Conservation (phyloP, 2,888 invertebrate genomes). For the Nemoura dubitans region DNA sequence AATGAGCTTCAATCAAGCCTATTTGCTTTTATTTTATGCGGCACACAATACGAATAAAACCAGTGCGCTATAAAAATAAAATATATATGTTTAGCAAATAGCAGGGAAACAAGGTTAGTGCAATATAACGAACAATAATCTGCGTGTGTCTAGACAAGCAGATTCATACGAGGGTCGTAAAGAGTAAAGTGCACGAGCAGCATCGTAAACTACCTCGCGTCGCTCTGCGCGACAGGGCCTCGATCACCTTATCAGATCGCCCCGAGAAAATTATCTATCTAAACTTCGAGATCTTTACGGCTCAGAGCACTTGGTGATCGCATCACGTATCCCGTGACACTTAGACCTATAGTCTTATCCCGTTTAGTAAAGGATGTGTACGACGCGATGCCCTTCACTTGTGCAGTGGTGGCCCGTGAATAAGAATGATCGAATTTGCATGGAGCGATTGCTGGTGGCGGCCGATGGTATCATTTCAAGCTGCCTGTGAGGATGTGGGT, state of each 20-base stretch:
- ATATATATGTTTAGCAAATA: not conserved
- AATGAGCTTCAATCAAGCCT: no score
- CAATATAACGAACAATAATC: not conserved
- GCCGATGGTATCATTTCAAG: no score
- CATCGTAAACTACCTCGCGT: not conserved
- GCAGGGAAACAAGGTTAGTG: not conserved
- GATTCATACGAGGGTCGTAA: not conserved
- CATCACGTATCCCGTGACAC: not conserved
- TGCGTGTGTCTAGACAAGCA: not conserved
- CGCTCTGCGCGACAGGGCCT: no score
- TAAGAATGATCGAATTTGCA: not conserved
- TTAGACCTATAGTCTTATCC: no score
- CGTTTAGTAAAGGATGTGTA: not conserved
- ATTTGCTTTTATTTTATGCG: not conserved
- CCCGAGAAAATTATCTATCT: not conserved
- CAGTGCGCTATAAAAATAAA: not conserved
- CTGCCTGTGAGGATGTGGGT: no score
- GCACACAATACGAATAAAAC: not conserved
- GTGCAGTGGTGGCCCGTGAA: not conserved
- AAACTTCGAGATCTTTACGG: not conserved
- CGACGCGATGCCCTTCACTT: not conserved
- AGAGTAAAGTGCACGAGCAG: not conserved
- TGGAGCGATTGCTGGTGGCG: no score
- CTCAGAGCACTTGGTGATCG: not conserved
- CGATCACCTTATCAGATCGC: not conserved